A percentile compares a stretch with the other conserved stretches of the same genome.
Conservation (phyloP, 1,140 invertebrate genomes). For the Ridgeia piscesae region DNA sequence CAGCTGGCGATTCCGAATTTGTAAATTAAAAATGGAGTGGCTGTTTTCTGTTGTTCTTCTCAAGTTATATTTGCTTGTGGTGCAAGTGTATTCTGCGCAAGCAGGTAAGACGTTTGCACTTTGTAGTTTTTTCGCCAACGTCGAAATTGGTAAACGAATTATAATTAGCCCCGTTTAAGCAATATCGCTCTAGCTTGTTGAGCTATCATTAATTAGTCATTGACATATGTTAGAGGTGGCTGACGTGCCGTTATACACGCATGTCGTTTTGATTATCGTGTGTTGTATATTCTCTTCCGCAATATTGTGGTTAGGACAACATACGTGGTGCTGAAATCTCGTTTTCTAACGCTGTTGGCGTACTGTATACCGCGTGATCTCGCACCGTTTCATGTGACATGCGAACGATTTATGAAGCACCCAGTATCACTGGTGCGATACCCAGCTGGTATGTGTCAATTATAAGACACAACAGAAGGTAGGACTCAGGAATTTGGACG, state of each 20-base stretch:
- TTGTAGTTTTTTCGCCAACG: background rate
- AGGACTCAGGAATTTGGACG: no score
- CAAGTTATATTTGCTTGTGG: background rate
- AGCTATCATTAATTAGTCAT: background rate
- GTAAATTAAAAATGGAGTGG: background rate
- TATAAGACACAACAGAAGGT: no score
- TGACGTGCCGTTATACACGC: background rate
- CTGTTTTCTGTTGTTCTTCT: background rate
- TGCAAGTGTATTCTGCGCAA: background rate
- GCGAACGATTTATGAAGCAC: no score
- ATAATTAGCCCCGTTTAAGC: background rate
- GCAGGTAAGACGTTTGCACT: background rate
- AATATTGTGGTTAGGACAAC: no score
- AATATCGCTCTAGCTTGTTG: background rate
- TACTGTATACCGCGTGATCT: no score
- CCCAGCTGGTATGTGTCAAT: no score
- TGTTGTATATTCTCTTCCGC: no score
- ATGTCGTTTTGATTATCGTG: background rate
- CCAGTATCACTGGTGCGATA: no score
- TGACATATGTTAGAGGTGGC: background rate
- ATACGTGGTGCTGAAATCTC: no score
- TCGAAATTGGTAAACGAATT: background rate
- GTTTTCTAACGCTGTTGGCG: no score
- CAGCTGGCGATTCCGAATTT: background rate
- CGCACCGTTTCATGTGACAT: no score